Conservation (phyloP, 2,797 vertebrate species). For the Manis pentadactyla region DNA sequence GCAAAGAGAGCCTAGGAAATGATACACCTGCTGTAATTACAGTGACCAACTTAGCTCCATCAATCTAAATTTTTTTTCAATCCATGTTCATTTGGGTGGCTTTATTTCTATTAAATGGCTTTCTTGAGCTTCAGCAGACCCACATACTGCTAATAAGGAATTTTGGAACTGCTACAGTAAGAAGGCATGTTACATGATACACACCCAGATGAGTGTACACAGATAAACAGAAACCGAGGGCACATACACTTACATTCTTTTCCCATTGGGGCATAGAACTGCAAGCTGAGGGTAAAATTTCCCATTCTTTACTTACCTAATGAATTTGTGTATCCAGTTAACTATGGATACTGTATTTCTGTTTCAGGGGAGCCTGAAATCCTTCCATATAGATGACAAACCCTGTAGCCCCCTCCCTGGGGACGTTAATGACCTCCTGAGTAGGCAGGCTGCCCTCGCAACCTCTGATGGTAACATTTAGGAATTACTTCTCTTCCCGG, state of each 20-base stretch:
- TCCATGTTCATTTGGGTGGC: conserved; percentile 87
- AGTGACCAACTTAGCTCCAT: conserved; percentile 86
- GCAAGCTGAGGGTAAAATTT: neutral
- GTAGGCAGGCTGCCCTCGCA: neutral
- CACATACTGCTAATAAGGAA: conserved; percentile 78
- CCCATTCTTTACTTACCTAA: neutral
- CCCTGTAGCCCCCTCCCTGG: neutral
- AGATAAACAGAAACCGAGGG: neutral
- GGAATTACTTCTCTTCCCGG: neutral
- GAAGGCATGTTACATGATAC: neutral
- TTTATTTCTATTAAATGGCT: conserved; percentile 89
- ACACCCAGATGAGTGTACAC: neutral
- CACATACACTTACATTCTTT: neutral
- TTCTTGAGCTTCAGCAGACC: conserved; percentile 80
- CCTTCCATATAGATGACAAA: neutral
- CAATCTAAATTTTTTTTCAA: conserved; percentile 88
- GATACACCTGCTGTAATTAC: conserved; percentile 90
- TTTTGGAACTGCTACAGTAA: neutral
- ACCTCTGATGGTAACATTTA: conserved; percentile 27
- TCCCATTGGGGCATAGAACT: neutral
- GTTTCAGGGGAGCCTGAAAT: neutral
- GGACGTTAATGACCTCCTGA: neutral
- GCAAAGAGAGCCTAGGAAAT: conserved; percentile 89
- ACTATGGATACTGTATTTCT: neutral
- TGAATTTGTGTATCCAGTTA: conserved; percentile 51